Conservation (phyloP, 2,888 invertebrate species). For the Aethes cnicana region DNA sequence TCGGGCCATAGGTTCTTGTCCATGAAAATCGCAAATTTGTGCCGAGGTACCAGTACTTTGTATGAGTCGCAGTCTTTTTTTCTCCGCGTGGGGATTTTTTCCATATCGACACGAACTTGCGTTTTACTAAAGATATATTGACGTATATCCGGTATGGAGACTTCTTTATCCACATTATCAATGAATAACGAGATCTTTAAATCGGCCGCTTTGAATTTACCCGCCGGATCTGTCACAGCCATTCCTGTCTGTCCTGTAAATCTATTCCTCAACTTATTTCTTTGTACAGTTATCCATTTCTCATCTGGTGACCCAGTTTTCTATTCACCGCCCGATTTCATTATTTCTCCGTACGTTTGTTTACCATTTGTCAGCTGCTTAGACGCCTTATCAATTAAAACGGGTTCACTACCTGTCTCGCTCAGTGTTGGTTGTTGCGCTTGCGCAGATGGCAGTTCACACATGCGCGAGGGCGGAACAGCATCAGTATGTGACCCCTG, state of each 20-base stretch:
- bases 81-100: conserved; percentile 19
- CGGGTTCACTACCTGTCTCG: too few relatives aligned
- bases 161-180: neutral
- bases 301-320: too few relatives aligned
- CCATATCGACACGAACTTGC: neutral
- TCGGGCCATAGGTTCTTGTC: conserved; percentile 32
- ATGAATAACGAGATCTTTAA: conserved; percentile 6
- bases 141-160: neutral
- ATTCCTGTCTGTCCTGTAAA: neutral
- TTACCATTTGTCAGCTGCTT: too few relatives aligned
- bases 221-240: neutral
- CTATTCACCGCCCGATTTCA: too few relatives aligned
- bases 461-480: too few relatives aligned
- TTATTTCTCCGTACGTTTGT: too few relatives aligned
- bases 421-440: too few relatives aligned
- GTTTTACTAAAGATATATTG: neutral
- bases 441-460: too few relatives aligned
- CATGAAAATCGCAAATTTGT: conserved; percentile 24
- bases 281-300: neutral
- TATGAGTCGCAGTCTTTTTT: conserved; percentile 28
- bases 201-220: neutral
- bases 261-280: neutral
- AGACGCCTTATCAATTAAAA: too few relatives aligned
- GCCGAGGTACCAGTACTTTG: conserved; percentile 27
- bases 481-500: too few relatives aligned